Percentiles rank a stretch among this genome's conserved stretches.
These are phyloP conservation scores for Linnaemya tessellans DNA, from an alignment of 2,888 invertebrate genomes.

Conservation along the genomic window DNA sequence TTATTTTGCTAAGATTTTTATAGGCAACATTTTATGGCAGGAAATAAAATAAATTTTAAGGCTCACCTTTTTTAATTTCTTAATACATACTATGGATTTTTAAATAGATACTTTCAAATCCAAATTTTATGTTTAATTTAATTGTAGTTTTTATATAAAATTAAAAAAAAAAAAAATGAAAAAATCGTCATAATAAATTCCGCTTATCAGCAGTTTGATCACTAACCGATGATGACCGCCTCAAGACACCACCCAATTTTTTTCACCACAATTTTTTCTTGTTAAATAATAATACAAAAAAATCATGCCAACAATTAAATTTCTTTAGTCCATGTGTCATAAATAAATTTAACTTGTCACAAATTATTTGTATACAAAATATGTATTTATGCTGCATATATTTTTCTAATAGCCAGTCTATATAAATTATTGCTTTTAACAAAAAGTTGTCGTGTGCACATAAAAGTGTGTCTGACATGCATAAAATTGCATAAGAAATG, in stretches of 20 bases:
- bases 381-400: not conserved
- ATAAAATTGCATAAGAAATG: slow-evolving; percentile 63
- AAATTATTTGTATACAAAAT: slow-evolving; percentile 35
- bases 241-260: not conserved
- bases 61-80: not conserved
- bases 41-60: not conserved
- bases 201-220: not conserved
- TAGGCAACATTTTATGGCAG: not conserved
- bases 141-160: not conserved
- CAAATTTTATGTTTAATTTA: slow-evolving; percentile 2
- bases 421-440: slow-evolving; percentile 17
- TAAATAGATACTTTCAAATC: not conserved
- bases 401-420: slow-evolving; percentile 14
- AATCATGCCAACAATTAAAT: slow-evolving; percentile 14
- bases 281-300: not conserved
- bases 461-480: slow-evolving; percentile 31
- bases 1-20: not conserved
- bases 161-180: too few species aligned
- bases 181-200: slow-evolving; percentile 24
- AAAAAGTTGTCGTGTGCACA: not conserved
- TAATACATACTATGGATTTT: not conserved
- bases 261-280: not conserved
- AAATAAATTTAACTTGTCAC: slow-evolving; percentile 26
- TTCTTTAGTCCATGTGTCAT: not conserved
- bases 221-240: not conserved